phyloP scores from a whole-genome alignment of 1,140 invertebrate species.

The Drosophila pectinifera region DNA sequence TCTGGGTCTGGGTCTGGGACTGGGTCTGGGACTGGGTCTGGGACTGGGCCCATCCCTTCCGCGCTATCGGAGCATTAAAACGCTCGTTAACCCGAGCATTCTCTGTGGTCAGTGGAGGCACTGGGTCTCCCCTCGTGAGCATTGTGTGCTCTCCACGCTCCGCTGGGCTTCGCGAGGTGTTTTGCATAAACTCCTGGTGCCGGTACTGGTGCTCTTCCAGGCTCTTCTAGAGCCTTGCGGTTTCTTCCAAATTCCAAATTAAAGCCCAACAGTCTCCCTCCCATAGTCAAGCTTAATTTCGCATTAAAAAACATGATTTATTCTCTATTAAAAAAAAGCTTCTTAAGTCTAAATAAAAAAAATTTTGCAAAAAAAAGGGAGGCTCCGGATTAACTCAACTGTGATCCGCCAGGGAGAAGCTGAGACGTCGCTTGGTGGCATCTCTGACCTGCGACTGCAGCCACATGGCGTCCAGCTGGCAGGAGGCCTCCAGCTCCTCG shows the following conservation, averaged over 20 bases:
- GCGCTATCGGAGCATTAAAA: conserved; percentile 75
- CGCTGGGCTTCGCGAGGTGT: conserved; percentile 56
- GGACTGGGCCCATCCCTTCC: background rate
- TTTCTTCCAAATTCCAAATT: conserved; percentile 32
- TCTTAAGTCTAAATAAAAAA: conserved; percentile 47
- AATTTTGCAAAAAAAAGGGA: conserved; percentile 32
- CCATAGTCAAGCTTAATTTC: background rate
- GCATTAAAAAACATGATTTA: conserved; percentile 49
- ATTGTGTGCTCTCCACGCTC: conserved; percentile 46
- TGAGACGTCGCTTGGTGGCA: conserved; percentile 75
- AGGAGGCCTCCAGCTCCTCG: conserved; percentile 55
- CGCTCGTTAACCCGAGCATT: conserved; percentile 62
- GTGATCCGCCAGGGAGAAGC: conserved; percentile 60
- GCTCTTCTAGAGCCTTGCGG: conserved; percentile 31
- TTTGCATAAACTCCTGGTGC: conserved; percentile 58
- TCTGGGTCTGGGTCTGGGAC: no score
- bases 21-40: background rate
- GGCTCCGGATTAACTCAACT: conserved; percentile 48
- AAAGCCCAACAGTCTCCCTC: conserved; percentile 9
- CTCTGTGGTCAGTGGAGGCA: conserved; percentile 45
- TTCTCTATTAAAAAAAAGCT: conserved; percentile 31
- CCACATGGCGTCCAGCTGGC: conserved; percentile 66
- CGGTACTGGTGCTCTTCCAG: background rate
- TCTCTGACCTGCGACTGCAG: conserved; percentile 55
- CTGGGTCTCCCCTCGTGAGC: conserved; percentile 4